phyloP scores from a whole-genome alignment of 2,113 vertebrate species.

The Danionella cerebrum region DNA sequence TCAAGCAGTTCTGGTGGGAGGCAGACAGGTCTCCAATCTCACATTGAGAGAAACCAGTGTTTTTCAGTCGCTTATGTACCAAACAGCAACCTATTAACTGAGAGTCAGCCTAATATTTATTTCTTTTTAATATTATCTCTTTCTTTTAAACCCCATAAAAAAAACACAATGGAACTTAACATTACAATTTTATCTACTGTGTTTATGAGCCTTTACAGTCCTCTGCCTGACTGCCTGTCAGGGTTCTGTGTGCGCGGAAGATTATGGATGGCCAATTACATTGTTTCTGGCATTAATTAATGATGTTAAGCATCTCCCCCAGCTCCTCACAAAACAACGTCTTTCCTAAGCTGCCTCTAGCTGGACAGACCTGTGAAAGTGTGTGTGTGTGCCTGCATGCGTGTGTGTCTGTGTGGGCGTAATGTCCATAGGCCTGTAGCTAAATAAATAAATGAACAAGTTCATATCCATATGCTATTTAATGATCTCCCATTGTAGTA shows the following conservation, averaged over 20 bases:
- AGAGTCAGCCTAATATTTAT: no score
- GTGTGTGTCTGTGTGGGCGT: slow-evolving; percentile 19
- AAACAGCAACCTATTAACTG: no score
- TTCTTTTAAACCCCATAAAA: not conserved
- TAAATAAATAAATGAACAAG: slow-evolving; percentile 8
- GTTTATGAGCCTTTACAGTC: slow-evolving; percentile 54
- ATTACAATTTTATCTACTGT: slow-evolving; percentile 50
- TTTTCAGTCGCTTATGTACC: no score
- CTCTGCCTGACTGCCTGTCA: slow-evolving; percentile 63
- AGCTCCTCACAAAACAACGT: slow-evolving; percentile 57
- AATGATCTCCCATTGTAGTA: not conserved
- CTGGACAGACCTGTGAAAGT: slow-evolving; percentile 13
- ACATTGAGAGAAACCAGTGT: no score
- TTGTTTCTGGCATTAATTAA: slow-evolving; percentile 67
- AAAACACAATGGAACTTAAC: slow-evolving; percentile 26
- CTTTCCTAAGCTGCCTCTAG: slow-evolving; percentile 61
- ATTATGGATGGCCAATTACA: slow-evolving; percentile 77
- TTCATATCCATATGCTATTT: slow-evolving; percentile 19
- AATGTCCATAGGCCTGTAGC: slow-evolving; percentile 26
- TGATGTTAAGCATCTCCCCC: slow-evolving; percentile 57
- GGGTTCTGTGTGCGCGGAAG: slow-evolving; percentile 59
- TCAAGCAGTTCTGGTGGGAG: no score
- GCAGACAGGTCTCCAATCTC: no score
- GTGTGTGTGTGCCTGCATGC: slow-evolving; percentile 31
- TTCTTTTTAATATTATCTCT: no score